Percentiles rank a stretch among this genome's conserved stretches.
Conservation (phyloP, 2,888 invertebrate species). For the Eubasilissa splendida region DNA sequence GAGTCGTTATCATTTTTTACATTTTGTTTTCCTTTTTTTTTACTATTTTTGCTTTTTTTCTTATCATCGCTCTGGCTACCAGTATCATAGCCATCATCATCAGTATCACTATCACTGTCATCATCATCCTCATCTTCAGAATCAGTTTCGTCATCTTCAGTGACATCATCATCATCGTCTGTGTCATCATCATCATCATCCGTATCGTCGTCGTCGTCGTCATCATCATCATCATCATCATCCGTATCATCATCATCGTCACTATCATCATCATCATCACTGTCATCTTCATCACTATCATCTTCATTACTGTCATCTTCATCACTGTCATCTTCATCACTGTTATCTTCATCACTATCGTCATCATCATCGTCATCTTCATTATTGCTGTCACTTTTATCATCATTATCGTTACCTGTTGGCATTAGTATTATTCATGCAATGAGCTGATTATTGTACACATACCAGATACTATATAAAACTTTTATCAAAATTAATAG, state of each 20-base stretch:
- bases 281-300: slow-evolving; percentile 67
- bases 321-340: slow-evolving; percentile 66
- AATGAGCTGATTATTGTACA: slow-evolving; percentile 60
- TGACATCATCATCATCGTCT: slow-evolving; percentile 65
- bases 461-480: slow-evolving; percentile 32
- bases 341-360: slow-evolving; percentile 65
- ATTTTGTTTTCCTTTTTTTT: slow-evolving; percentile 65
- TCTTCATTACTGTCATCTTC: slow-evolving; percentile 66
- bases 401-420: slow-evolving; percentile 72
- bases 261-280: slow-evolving; percentile 64
- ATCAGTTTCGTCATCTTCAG: slow-evolving; percentile 66
- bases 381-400: slow-evolving; percentile 63
- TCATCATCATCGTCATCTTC: slow-evolving; percentile 65
- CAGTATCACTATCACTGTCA: slow-evolving; percentile 65
- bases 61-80: slow-evolving; percentile 65
- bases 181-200: slow-evolving; percentile 65
- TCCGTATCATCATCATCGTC: slow-evolving; percentile 65
- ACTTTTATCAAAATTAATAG: slow-evolving; percentile 17
- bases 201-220: slow-evolving; percentile 62
- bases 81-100: slow-evolving; percentile 66
- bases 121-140: slow-evolving; percentile 64
- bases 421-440: slow-evolving; percentile 76
- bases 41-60: slow-evolving; percentile 65
- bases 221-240: slow-evolving; percentile 64
- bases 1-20: slow-evolving; percentile 61